Base-by-base conservation (phyloP, 2,113 vertebrate genomes). In the Platysternon megacephalum region DNA sequence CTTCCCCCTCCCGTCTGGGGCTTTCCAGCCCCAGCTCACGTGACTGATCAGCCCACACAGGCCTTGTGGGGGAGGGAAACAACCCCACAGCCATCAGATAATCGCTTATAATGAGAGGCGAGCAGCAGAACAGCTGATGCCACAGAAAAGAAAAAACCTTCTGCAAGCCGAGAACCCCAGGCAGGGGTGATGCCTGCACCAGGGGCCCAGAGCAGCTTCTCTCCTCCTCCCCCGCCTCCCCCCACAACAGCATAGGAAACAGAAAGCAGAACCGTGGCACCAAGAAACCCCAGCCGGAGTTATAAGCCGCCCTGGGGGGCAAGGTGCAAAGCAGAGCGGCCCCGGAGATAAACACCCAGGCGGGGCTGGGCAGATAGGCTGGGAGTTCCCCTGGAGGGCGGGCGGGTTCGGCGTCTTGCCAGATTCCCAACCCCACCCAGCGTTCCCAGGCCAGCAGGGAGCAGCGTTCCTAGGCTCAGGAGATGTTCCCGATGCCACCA, bases 81-180 rank as follows among this genome's bases (percentile, higher is more conserved):
- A 79, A 85, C 86, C 97, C 97, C 95, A 95, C 93, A 87, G 92
- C 51, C 86, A 95, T 93, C 93, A 97, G 97, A 97, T 97, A 97
- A 97, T 89, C 85, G 11, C 53, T 76, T 76, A n/a, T 32, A 83
- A 88, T 61, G 5, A 84, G 90, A 92, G 94, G 88, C 90, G 1
- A 26, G 89, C 88, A 79, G 28, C 91, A 4, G 93, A 82, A 58
- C 96, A 87, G 95, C 97, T 65, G 92, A 90, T 89, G 92, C 29
- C 79, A 35, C 68, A 16, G 2, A 82, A 52, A 46, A 29, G 13
- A 17, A 6, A 39, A 53, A 39, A 42, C 11, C 52, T 39, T 8
- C 32, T 11, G 42, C 55, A 52, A n/a, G 16, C 65, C 8, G 32
- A 16, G 0, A 16, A 13, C 52, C 39, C 35, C 51, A 8, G 51